A percentile compares a stretch with the other conserved stretches of the same genome.
Conservation (phyloP, 2,113 vertebrate species). For the Chascanopsetta lugubris region DNA sequence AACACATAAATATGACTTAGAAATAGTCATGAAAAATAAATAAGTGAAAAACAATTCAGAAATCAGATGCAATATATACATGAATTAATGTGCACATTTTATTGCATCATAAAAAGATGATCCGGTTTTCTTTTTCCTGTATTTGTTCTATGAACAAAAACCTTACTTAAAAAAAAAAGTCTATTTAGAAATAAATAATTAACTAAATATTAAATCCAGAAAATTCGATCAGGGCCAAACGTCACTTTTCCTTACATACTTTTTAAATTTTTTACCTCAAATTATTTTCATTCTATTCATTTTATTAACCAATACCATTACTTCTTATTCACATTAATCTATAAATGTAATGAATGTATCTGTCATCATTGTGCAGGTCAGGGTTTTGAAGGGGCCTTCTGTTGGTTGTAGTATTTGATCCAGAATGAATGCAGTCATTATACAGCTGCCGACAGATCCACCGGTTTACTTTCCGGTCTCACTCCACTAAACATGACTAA, state of each 20-base stretch:
- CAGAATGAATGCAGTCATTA: background rate
- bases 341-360: background rate
- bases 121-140: background rate
- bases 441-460: background rate
- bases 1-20: too few species aligned
- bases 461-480: background rate
- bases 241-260: too few species aligned
- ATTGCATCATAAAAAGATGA: background rate
- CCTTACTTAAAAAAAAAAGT: background rate
- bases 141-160: background rate
- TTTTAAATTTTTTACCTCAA: background rate
- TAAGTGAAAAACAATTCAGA: too few species aligned
- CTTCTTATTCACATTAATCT: too few species aligned
- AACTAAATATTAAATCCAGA: too few species aligned
- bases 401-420: background rate
- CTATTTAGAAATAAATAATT: background rate
- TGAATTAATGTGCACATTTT: background rate
- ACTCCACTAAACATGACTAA: background rate
- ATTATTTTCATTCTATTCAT: background rate
- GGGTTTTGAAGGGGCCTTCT: background rate
- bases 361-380: background rate
- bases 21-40: too few species aligned
- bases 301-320: too few species aligned
- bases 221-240: too few species aligned
- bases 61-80: too few species aligned